A percentile compares a stretch with the other conserved stretches of the same genome.
These are phyloP conservation scores for Polydrusus cervinus DNA, from an alignment of 2,888 invertebrate genomes.

Conservation along the genomic window DNA sequence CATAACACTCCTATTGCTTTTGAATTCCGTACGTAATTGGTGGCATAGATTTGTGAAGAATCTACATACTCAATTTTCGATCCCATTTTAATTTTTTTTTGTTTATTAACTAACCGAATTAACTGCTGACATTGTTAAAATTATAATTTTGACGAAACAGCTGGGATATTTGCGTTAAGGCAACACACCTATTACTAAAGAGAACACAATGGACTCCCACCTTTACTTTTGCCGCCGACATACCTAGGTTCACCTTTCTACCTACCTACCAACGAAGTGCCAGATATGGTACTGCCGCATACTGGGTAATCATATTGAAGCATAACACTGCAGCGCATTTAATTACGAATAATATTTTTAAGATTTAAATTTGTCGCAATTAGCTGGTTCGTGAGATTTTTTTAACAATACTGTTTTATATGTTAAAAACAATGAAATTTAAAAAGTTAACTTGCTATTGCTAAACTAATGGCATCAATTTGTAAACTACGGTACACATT, in stretches of 20 bases:
- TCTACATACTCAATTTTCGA: constrained; percentile 95
- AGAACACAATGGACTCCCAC: constrained; percentile 44
- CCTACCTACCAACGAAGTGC: constrained; percentile 30
- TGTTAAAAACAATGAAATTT: neutral
- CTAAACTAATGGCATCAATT: too few species aligned
- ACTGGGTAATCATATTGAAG: neutral
- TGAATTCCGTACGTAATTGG: constrained; percentile 92
- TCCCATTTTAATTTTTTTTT: constrained; percentile 77
- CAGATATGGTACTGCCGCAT: constrained; percentile 11
- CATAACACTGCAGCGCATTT: neutral
- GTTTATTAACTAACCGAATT: constrained; percentile 4
- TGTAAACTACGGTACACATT: too few species aligned
- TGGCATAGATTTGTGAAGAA: constrained; percentile 91
- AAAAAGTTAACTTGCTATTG: neutral
- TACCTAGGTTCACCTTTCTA: constrained; percentile 48
- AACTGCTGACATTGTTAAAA: constrained; percentile 27
- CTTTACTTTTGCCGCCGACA: constrained; percentile 30
- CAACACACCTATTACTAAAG: constrained; percentile 42
- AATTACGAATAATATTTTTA: neutral
- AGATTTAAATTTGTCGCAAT: neutral
- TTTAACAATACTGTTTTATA: neutral
- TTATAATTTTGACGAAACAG: constrained; percentile 26
- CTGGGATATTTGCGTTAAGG: constrained; percentile 37
- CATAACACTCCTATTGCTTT: constrained; percentile 97
- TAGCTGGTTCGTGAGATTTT: neutral